Evolutionary conservation across 2,797 vertebrate species (phyloP).

Genomic region (Falco naumanni): DNA sequence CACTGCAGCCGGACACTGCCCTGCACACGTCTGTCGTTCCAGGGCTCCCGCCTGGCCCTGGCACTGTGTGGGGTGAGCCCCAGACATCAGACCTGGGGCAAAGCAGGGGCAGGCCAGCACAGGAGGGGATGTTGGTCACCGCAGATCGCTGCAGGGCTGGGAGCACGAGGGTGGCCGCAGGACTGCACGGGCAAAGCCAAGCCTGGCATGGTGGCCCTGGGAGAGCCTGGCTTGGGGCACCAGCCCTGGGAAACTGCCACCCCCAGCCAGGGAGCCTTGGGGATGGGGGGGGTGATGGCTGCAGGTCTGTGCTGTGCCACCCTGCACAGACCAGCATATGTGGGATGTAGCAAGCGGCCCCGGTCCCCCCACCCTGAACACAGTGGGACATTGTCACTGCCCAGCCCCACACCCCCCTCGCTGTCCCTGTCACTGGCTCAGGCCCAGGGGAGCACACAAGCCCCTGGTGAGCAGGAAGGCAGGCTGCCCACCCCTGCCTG

Average conservation of each 20-base stretch:
- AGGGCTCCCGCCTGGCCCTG: neutral
- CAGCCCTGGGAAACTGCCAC: too few species aligned
- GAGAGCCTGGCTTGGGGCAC: neutral
- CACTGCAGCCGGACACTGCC: too few species aligned
- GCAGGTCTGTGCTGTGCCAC: neutral
- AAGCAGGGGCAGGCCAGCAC: neutral
- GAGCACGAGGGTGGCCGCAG: neutral
- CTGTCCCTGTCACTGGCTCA: neutral
- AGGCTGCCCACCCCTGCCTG: neutral
- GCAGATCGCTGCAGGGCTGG: too few species aligned
- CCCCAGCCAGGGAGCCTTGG: neutral
- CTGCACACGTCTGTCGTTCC: neutral
- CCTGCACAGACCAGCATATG: neutral
- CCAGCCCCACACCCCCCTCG: neutral
- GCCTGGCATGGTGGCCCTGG: fast-evolving
- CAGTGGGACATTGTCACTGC: neutral
- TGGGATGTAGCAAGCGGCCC: neutral
- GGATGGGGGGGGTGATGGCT: fast-evolving
- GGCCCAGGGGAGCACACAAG: neutral
- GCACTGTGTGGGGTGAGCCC: neutral
- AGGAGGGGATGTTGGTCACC: fast-evolving
- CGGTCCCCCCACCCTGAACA: neutral
- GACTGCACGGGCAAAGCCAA: neutral
- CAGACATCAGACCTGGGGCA: neutral
- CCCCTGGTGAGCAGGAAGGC: neutral